Percentiles rank a stretch among this genome's conserved stretches.
Conservation (phyloP, 2,797 vertebrate species). For the Alectoris magna region DNA sequence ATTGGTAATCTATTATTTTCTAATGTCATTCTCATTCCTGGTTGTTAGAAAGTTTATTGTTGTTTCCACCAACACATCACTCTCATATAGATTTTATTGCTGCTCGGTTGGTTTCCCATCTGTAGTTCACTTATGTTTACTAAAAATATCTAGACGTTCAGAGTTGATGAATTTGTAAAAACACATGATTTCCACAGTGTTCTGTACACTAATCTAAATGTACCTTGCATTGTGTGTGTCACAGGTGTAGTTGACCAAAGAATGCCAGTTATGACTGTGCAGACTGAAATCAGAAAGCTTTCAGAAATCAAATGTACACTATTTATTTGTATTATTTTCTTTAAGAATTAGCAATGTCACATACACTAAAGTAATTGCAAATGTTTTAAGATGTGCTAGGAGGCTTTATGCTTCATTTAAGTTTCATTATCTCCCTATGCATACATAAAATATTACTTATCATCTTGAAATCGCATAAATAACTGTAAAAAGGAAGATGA, state of each 20-base stretch:
- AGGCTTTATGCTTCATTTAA: not conserved
- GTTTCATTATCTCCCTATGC: not conserved
- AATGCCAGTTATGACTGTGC: not conserved
- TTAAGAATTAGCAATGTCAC: not conserved
- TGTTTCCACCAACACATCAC: not conserved
- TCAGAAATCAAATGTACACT: not conserved
- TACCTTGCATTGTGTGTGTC: not conserved
- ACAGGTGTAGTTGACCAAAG: not conserved
- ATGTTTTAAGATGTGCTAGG: not conserved
- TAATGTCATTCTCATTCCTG: not conserved
- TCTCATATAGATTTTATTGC: not conserved
- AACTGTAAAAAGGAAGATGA: not conserved
- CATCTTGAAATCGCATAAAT: not conserved
- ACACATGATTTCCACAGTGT: not conserved
- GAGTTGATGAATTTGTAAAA: not conserved
- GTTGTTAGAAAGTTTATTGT: not conserved
- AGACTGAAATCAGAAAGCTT: not conserved
- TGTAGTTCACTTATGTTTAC: not conserved
- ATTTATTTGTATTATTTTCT: not conserved
- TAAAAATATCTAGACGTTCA: not conserved
- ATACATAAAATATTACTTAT: not conserved
- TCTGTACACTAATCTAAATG: not conserved
- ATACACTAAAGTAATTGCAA: not conserved
- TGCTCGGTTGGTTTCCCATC: not conserved
- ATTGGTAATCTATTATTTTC: not conserved